phyloP scores from a whole-genome alignment of 2,797 vertebrate genomes.

The Tarsius wallacei region DNA sequence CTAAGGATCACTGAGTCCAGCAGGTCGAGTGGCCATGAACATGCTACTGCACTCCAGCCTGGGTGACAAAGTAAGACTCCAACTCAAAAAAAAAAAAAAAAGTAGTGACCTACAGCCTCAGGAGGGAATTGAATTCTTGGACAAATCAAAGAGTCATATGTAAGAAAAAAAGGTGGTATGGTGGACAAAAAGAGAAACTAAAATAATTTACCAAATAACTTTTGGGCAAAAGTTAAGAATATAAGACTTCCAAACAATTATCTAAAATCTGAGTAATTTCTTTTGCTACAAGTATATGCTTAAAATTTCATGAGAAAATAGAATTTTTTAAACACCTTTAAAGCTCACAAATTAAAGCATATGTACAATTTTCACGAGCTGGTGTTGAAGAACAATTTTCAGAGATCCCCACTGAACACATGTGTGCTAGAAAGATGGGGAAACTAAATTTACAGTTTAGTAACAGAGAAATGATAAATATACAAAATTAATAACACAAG shows the following conservation, averaged over 20 bases:
- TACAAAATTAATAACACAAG: not conserved
- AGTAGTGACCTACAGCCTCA: not conserved
- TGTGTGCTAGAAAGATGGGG: not conserved
- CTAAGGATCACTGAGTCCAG: too few relatives aligned
- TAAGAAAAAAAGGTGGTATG: not conserved
- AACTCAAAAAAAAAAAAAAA: too few relatives aligned
- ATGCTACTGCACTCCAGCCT: too few relatives aligned
- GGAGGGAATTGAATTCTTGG: not conserved
- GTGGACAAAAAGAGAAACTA: not conserved
- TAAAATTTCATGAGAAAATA: conserved; percentile 33
- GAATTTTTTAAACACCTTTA: conserved; percentile 15
- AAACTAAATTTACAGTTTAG: not conserved
- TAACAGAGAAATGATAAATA: not conserved
- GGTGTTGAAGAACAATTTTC: not conserved
- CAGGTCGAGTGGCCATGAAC: too few relatives aligned
- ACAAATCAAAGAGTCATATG: not conserved
- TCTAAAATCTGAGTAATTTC: not conserved
- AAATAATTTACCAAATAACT: conserved; percentile 2
- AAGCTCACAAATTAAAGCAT: not conserved
- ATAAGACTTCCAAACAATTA: not conserved
- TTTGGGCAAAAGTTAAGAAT: not conserved
- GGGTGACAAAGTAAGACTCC: too few relatives aligned
- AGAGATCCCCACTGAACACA: not conserved
- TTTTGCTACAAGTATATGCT: not conserved
- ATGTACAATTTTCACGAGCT: not conserved